Conservation (phyloP, 2,113 vertebrate genomes). For the Peromyscus californicus region DNA sequence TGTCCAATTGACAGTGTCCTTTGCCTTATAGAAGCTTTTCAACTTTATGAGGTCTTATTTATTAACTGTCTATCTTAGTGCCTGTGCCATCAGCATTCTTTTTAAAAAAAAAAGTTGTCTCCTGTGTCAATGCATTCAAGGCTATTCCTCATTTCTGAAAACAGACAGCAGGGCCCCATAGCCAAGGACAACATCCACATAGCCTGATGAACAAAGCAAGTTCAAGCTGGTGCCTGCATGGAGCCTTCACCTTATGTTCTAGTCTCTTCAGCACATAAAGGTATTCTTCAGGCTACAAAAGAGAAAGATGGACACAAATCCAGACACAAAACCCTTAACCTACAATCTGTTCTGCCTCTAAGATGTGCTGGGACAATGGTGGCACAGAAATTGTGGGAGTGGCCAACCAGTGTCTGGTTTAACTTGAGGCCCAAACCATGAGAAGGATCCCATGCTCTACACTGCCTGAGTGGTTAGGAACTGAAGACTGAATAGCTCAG, state of each 20-base stretch:
- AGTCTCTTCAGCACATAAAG: not conserved
- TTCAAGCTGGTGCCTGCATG: not conserved
- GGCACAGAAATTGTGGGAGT: not conserved
- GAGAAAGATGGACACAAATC: not conserved
- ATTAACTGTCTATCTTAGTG: not conserved
- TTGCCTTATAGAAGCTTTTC: too few relatives aligned
- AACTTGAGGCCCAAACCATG: not conserved
- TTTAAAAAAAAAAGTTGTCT: not conserved
- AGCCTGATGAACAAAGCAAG: not conserved
- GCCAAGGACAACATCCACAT: not conserved
- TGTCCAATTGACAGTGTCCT: too few relatives aligned
- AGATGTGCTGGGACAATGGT: not conserved
- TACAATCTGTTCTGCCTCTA: not conserved
- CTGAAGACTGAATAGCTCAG: not conserved
- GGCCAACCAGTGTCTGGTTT: not conserved
- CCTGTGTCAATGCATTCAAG: not conserved
- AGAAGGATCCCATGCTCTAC: too few relatives aligned
- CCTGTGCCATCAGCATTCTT: not conserved
- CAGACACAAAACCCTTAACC: not conserved
- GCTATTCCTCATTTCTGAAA: not conserved
- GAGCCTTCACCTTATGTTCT: not conserved
- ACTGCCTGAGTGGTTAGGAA: not conserved
- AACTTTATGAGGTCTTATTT: not conserved
- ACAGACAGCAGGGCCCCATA: not conserved
- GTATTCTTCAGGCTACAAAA: not conserved